These are phyloP conservation scores for Mustela nigripes DNA, from an alignment of 2,113 vertebrate genomes.

Conservation along the genomic window DNA sequence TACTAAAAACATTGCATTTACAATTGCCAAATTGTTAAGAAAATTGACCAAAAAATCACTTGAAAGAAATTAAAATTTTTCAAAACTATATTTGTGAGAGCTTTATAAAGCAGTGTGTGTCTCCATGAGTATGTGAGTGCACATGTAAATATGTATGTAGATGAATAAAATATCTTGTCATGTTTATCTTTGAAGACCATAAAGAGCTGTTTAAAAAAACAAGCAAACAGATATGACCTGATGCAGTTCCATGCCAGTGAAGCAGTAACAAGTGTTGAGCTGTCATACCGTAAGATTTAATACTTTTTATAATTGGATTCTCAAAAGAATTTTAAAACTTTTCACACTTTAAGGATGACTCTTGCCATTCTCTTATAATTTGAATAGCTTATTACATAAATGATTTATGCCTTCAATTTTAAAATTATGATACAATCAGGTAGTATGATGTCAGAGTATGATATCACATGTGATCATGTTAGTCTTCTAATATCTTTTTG, in stretches of 20 bases:
- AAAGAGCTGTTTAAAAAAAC: background rate
- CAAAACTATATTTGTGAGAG: background rate
- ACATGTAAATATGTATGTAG: background rate
- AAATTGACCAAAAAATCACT: background rate
- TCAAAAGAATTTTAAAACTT: background rate
- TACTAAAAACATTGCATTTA: constrained; percentile 1
- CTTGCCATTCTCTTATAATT: background rate
- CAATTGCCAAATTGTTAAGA: background rate
- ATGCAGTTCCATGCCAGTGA: background rate
- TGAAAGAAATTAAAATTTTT: background rate
- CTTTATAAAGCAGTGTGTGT: background rate
- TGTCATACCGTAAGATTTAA: background rate
- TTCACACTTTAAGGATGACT: background rate
- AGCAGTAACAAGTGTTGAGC: background rate
- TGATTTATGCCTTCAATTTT: background rate
- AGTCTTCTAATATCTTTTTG: background rate
- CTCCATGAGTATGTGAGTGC: background rate
- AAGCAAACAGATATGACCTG: background rate
- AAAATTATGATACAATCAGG: background rate
- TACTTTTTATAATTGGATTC: background rate
- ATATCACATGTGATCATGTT: background rate
- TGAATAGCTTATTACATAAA: background rate
- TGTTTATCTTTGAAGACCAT: background rate
- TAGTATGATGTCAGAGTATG: background rate
- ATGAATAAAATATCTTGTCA: background rate